Conservation (phyloP, 2,113 vertebrate genomes). For the Hucho hucho region DNA sequence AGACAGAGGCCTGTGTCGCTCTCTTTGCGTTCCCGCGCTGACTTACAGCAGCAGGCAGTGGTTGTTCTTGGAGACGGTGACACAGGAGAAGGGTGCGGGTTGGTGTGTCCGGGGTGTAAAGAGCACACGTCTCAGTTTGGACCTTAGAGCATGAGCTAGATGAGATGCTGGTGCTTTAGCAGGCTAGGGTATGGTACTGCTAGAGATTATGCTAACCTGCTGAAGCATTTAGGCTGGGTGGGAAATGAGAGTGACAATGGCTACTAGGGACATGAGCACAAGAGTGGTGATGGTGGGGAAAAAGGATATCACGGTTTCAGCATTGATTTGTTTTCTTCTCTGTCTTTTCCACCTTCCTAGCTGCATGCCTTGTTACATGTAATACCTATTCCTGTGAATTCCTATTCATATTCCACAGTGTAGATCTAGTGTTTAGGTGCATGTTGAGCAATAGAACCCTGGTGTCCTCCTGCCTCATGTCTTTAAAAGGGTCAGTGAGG, state of each 20-base stretch:
- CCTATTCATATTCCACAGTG: constrained; percentile 62
- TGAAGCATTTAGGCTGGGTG: neutral
- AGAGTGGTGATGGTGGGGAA: neutral
- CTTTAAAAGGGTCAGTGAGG: too few relatives aligned
- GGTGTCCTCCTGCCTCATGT: constrained; percentile 1
- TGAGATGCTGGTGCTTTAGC: constrained; percentile 54
- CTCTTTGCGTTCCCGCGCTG: constrained; percentile 33
- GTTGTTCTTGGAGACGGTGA: constrained; percentile 46
- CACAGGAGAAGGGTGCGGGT: constrained; percentile 19
- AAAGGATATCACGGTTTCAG: neutral
- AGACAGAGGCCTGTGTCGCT: constrained; percentile 7
- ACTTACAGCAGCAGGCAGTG: constrained; percentile 48
- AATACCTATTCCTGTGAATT: constrained; percentile 23
- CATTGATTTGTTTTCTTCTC: neutral
- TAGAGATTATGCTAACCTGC: neutral
- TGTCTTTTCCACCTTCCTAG: neutral
- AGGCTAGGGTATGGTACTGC: constrained; percentile 17
- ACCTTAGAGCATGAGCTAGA: constrained; percentile 45
- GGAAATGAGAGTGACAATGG: constrained; percentile 4
- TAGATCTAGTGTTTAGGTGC: constrained; percentile 37
- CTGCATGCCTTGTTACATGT: neutral
- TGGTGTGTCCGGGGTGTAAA: constrained; percentile 5
- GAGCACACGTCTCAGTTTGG: constrained; percentile 41
- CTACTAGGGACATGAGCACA: constrained; percentile 24
- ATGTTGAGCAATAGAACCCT: too few relatives aligned